phyloP scores from a whole-genome alignment of 2,888 invertebrate genomes.

The Caenorhabditis sp. region DNA sequence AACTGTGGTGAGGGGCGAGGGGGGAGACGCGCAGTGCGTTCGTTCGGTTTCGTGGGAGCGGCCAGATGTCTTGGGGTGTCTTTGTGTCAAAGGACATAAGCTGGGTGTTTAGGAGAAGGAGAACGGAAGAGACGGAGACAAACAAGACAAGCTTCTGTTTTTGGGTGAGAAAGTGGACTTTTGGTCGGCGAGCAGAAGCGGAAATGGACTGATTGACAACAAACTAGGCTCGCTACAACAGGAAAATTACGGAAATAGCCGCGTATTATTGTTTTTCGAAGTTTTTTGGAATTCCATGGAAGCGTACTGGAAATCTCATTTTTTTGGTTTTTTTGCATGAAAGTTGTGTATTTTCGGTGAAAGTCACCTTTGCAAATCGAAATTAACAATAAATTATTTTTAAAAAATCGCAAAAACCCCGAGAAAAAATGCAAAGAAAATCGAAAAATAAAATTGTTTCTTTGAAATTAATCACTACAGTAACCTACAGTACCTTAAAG shows the following conservation, averaged over 20 bases:
- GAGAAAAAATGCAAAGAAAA: background rate
- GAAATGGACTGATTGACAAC: background rate
- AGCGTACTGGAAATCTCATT: no score
- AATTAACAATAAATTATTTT: no score
- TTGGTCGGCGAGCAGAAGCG: background rate
- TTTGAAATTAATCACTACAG: background rate
- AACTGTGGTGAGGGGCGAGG: no score
- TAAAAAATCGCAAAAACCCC: background rate
- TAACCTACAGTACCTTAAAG: background rate
- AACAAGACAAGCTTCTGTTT: background rate
- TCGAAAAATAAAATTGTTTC: background rate
- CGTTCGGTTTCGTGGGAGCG: constrained; percentile 16
- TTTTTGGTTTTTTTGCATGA: no score
- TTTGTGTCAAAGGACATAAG: constrained; percentile 11
- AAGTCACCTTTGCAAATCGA: no score
- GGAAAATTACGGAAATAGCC: background rate
- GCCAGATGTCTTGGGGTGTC: constrained; percentile 21
- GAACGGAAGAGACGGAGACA: background rate
- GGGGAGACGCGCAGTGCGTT: constrained; percentile 12
- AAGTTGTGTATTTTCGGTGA: no score
- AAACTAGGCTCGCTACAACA: no score
- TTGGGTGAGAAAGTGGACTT: background rate
- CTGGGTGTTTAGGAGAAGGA: background rate
- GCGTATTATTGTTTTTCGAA: no score
- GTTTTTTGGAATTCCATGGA: no score